phyloP scores from a whole-genome alignment of 2,888 invertebrate species.

The Ommatoiulus sabulosus region DNA sequence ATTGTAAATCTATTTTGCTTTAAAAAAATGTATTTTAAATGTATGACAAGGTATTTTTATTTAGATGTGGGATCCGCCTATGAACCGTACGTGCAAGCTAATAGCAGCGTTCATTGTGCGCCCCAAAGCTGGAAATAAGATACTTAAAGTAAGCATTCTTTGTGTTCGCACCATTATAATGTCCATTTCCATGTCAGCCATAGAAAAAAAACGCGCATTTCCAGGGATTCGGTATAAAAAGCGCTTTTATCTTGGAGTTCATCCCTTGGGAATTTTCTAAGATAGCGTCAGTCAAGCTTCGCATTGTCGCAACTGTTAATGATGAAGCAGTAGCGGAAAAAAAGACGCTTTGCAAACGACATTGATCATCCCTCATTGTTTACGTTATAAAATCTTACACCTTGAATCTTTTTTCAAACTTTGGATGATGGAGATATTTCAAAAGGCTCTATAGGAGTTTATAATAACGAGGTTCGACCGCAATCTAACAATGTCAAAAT shows the following conservation, averaged over 20 bases:
- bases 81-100: too few species aligned
- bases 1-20: too few species aligned
- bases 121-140: too few species aligned
- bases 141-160: too few species aligned
- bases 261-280: not conserved
- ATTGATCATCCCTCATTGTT: conserved; percentile 7
- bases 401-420: not conserved
- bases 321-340: not conserved
- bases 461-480: not conserved
- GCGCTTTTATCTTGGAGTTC: not conserved
- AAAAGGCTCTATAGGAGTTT: not conserved
- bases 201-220: not conserved
- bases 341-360: conserved; percentile 11
- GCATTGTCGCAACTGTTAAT: conserved; percentile 2
- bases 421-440: not conserved
- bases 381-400: conserved; percentile 7
- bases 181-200: not conserved
- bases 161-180: not conserved
- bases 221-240: too few species aligned
- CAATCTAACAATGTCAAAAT: conserved; percentile 34
- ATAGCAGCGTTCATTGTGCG: too few species aligned
- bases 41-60: too few species aligned
- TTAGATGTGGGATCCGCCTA: too few species aligned
- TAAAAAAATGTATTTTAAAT: too few species aligned
- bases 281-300: not conserved